Evolutionary conservation across 2,113 vertebrate genomes (phyloP), one percentile per base, ranked within the genome.

Genomic region (Rhinolophus sinicus): DNA sequence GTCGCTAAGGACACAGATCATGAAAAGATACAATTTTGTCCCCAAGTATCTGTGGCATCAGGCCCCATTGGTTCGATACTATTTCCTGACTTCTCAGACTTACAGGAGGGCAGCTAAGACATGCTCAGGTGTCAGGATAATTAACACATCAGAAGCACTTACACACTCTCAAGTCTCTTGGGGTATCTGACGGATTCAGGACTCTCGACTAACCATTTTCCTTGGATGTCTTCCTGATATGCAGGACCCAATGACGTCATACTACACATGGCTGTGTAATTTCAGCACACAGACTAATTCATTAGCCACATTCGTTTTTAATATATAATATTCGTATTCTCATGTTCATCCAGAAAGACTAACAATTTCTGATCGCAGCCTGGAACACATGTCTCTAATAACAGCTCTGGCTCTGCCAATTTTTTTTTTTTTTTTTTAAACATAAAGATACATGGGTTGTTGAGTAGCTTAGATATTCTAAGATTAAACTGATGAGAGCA

Each of bases 401-500:
- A 96, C 75, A 73, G 70, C 91, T 96, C 75, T 91, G 76, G 82
- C 93, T 96, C 65, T 84, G 97, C 96, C 97, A 98, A 90, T 95
- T 92, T 92, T 85, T 97, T 69, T 89, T 73, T 84, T 80, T 89
- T 83, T 7, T 44, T 80, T 89, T 83, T 7, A 6, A 44, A 76
- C 85, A 67, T 93, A 97, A 98, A 98, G 97, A 96, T 97, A 72
- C 90, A 97, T 50, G 78, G 60, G 54, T 94, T 98, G 96, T 65
- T 97, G 95, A 97, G 76, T 72, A 95, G 90, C 12, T 97, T 58
- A 87, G 96, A 93, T 97, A 92, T 95, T 95, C 95, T 97, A 69
- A 95, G 96, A 98, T 97, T 95, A 97, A 98, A 94, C 92, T 93
- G 93, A 95, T 95, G 93, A 89, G 96, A 96, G 93, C 90, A 96